Percentiles rank a stretch among this genome's conserved stretches.
Conservation (phyloP, 1,140 invertebrate species). For the Bombus breviceps region DNA sequence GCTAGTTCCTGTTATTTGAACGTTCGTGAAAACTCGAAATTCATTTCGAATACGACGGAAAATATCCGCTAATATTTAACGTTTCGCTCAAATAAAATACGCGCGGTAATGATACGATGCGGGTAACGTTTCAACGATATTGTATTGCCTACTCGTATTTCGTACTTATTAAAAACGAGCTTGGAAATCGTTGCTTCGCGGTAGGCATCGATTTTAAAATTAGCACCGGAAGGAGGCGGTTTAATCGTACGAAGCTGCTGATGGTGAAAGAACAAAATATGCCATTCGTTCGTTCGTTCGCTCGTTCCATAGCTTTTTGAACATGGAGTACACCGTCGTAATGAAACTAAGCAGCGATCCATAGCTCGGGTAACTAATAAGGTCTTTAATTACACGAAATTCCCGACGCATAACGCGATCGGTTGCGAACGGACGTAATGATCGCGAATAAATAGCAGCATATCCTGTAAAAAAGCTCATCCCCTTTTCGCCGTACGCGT, state of each 20-base stretch:
- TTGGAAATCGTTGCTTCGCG: background rate
- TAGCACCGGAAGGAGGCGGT: conserved; percentile 2
- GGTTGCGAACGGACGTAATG: conserved; percentile 38
- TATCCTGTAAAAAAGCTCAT: background rate
- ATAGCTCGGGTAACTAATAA: conserved; percentile 30
- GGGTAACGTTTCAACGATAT: conserved; percentile 24
- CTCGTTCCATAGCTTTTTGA: conserved; percentile 2
- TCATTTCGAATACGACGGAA: conserved; percentile 10
- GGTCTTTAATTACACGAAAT: conserved; percentile 50
- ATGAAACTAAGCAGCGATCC: conserved; percentile 28
- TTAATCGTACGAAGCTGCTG: conserved; percentile 8
- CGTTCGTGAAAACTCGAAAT: background rate
- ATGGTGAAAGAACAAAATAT: background rate
- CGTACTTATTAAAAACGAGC: conserved; percentile 24
- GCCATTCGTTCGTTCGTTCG: background rate
- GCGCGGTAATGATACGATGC: background rate
- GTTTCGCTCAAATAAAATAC: conserved; percentile 3
- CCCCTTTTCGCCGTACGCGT: conserved; percentile 1
- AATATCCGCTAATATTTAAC: conserved; percentile 46
- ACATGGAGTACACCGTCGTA: background rate
- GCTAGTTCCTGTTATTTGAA: conserved; percentile 2
- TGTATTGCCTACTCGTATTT: background rate
- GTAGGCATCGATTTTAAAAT: conserved; percentile 32
- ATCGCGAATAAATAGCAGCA: conserved; percentile 52
- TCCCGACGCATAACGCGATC: conserved; percentile 10